Conservation (phyloP, 2,113 vertebrate genomes). For the Oryzias curvinotus region DNA sequence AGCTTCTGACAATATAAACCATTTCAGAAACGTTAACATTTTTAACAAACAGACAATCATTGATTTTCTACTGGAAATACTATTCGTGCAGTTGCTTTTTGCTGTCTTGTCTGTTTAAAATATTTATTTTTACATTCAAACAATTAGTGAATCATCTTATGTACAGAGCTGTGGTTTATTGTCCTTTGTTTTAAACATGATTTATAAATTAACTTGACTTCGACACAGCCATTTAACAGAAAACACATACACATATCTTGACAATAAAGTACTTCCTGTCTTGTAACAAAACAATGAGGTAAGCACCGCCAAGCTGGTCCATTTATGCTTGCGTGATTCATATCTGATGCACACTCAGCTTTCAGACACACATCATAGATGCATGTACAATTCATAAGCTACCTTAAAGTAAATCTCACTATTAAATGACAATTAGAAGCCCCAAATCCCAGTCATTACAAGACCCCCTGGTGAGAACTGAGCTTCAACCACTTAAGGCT, state of each 20-base stretch:
- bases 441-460: conserved; percentile 64
- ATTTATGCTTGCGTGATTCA: conserved; percentile 31
- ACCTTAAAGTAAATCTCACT: conserved; percentile 45
- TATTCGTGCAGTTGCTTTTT: too few relatives aligned
- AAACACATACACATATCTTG: conserved; percentile 24
- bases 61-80: too few relatives aligned
- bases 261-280: conserved; percentile 8
- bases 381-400: conserved; percentile 16
- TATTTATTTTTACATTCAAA: too few relatives aligned
- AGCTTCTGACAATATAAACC: too few relatives aligned
- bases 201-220: background rate
- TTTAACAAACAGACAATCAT: too few relatives aligned
- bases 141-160: too few relatives aligned
- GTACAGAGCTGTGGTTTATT: too few relatives aligned
- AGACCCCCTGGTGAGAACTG: conserved; percentile 54
- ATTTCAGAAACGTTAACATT: too few relatives aligned
- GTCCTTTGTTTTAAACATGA: background rate
- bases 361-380: background rate
- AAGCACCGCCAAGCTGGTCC: conserved; percentile 24
- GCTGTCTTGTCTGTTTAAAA: too few relatives aligned
- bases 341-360: conserved; percentile 31
- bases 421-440: conserved; percentile 65
- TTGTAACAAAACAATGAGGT: background rate
- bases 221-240: background rate
- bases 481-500: conserved; percentile 65